These are phyloP conservation scores for Dicyrtoma fusca DNA, from an alignment of 2,888 invertebrate genomes.

Conservation along the genomic window DNA sequence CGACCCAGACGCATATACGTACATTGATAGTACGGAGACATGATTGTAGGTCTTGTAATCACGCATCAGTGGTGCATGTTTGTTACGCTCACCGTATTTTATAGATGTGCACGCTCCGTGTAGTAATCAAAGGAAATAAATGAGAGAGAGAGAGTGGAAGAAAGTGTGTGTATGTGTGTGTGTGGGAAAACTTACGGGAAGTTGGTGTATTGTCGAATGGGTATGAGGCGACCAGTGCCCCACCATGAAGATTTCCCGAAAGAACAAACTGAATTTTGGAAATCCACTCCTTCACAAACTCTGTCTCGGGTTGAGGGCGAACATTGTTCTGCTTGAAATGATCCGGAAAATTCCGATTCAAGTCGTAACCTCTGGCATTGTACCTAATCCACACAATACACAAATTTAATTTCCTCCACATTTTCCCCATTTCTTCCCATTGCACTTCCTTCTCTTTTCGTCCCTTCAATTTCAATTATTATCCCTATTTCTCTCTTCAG, in stretches of 20 bases:
- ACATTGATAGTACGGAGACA: background rate
- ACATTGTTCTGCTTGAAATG: slow-evolving; percentile 87
- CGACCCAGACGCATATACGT: too few relatives aligned
- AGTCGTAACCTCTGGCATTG: slow-evolving; percentile 84
- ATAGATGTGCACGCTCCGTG: background rate
- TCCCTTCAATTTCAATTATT: background rate
- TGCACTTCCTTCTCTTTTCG: background rate
- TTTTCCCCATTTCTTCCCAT: background rate
- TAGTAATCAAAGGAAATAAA: background rate
- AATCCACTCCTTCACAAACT: slow-evolving; percentile 92
- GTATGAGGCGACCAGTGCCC: slow-evolving; percentile 93
- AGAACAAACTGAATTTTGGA: slow-evolving; percentile 90
- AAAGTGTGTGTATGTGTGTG: background rate
- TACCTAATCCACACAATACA: slow-evolving; percentile 64
- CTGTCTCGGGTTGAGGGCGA: slow-evolving; percentile 90
- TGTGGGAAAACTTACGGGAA: slow-evolving; percentile 73
- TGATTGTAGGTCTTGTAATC: background rate
- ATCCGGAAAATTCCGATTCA: slow-evolving; percentile 96
- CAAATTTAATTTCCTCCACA: background rate
- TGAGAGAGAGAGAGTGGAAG: background rate
- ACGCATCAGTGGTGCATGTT: background rate
- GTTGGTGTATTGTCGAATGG: slow-evolving; percentile 95
- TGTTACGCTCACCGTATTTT: background rate
- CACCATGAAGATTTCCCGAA: slow-evolving; percentile 93
- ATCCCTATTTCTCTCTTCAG: too few relatives aligned